These are phyloP conservation scores for Drosophila repleta DNA, from an alignment of 1,140 invertebrate species.

Conservation along the genomic window DNA sequence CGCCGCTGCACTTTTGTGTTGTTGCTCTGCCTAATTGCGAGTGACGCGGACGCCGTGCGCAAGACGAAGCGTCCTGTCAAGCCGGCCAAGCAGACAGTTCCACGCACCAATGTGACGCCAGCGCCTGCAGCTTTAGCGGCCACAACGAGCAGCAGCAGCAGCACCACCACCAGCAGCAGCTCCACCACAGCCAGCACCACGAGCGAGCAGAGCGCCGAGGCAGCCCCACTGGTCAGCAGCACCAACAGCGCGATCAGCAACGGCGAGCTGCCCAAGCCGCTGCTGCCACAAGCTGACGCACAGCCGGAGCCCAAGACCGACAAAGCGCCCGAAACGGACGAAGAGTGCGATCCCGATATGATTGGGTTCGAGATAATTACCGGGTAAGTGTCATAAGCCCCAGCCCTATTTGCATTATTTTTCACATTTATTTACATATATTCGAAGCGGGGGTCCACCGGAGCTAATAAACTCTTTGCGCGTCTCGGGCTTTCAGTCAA, in stretches of 20 bases:
- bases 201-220: constrained; percentile 37
- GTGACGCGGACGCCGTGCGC: constrained; percentile 76
- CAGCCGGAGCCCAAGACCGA: constrained; percentile 71
- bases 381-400: constrained; percentile 85
- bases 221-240: constrained; percentile 31
- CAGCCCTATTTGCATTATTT: constrained; percentile 32
- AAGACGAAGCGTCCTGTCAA: constrained; percentile 83
- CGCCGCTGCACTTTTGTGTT: constrained; percentile 76
- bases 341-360: constrained; percentile 94
- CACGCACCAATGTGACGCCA: constrained; percentile 79
- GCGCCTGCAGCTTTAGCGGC: constrained; percentile 48
- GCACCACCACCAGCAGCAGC: constrained; percentile 42
- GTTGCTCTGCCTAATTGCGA: constrained; percentile 78
- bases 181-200: constrained; percentile 39
- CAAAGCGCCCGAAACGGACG: constrained; percentile 77
- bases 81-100: constrained; percentile 80
- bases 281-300: constrained; percentile 55
- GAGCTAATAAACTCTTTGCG: constrained; percentile 38
- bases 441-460: background rate
- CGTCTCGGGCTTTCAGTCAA: constrained; percentile 48
- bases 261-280: constrained; percentile 65
- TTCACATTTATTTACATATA: constrained; percentile 65
- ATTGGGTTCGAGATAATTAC: constrained; percentile 96
- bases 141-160: constrained; percentile 41
- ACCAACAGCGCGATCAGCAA: constrained; percentile 48